Percentiles rank a stretch among this genome's conserved stretches.
These are phyloP conservation scores for Synergus laeviventris DNA, from an alignment of 2,888 invertebrate genomes.

Conservation along the genomic window DNA sequence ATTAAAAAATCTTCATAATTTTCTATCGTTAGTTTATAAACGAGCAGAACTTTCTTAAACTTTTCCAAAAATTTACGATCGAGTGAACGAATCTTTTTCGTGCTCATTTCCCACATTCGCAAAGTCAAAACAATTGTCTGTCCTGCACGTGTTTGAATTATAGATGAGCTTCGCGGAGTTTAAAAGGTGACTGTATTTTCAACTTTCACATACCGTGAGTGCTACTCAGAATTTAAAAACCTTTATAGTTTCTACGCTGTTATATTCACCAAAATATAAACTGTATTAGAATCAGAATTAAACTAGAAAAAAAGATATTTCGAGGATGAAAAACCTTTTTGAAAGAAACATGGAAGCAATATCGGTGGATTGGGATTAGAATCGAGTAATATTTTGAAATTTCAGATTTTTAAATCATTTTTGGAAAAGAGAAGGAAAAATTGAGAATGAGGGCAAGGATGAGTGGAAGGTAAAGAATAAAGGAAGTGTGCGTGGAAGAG, in stretches of 20 bases:
- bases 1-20: too few relatives aligned
- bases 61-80: background rate
- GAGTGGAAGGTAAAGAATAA: constrained; percentile 51
- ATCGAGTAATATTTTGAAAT: background rate
- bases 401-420: background rate
- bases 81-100: background rate
- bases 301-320: background rate
- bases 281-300: background rate
- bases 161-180: constrained; percentile 29
- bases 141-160: constrained; percentile 35
- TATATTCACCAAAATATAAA: background rate
- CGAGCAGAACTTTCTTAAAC: background rate
- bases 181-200: constrained; percentile 37
- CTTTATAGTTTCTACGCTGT: constrained; percentile 12
- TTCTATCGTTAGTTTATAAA: too few relatives aligned
- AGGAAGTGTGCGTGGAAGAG: constrained; percentile 39
- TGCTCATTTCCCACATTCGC: constrained; percentile 24
- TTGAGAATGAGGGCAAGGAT: constrained; percentile 43
- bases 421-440: constrained; percentile 42
- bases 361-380: too few relatives aligned
- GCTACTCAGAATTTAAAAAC: constrained; percentile 35
- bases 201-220: constrained; percentile 25
- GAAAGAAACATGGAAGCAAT: too few relatives aligned
- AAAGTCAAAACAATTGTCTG: constrained; percentile 35
- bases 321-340: too few relatives aligned